Conservation (phyloP, 2,113 vertebrate genomes). For the Datnioides undecimradiatus region DNA sequence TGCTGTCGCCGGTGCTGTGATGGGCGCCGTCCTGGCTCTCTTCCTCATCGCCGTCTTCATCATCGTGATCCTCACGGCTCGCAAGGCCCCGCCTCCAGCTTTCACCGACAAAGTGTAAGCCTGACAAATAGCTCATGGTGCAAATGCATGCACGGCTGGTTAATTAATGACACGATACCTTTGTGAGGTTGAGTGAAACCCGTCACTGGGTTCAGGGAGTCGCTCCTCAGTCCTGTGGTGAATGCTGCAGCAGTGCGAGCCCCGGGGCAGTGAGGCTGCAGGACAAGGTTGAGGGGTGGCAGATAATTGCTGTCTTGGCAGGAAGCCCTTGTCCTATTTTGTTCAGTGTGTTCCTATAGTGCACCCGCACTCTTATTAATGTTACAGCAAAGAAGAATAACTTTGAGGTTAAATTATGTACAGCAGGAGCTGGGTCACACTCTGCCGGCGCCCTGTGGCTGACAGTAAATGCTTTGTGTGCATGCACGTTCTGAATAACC, state of each 20-base stretch:
- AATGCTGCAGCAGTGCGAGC: conserved; percentile 1
- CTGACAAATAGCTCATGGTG: conserved; percentile 58
- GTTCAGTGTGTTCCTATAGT: conserved; percentile 36
- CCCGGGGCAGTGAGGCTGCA: conserved; percentile 46
- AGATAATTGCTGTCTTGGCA: conserved; percentile 72
- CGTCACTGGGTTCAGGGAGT: conserved; percentile 42
- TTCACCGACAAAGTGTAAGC: conserved; percentile 86
- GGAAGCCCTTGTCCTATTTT: conserved; percentile 58
- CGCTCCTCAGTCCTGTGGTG: conserved; percentile 37
- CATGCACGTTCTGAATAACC: conserved; percentile 30
- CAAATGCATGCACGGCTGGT: conserved; percentile 46
- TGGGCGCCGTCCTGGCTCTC: conserved; percentile 93
- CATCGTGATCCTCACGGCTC: conserved; percentile 89
- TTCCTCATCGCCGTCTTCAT: conserved; percentile 93
- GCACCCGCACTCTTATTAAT: conserved; percentile 46
- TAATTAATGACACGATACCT: conserved; percentile 59
- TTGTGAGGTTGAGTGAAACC: conserved; percentile 55
- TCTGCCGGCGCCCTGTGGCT: conserved; percentile 28
- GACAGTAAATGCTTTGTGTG: conserved; percentile 19
- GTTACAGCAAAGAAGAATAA: conserved; percentile 58
- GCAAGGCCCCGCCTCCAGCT: conserved; percentile 77
- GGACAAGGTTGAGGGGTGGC: conserved; percentile 59
- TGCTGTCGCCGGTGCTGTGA: conserved; percentile 91
- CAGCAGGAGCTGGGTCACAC: conserved; percentile 37
- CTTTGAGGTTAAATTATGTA: conserved; percentile 72